Base-by-base conservation (phyloP, 2,797 vertebrate species). In the Parambassis ranga region DNA sequence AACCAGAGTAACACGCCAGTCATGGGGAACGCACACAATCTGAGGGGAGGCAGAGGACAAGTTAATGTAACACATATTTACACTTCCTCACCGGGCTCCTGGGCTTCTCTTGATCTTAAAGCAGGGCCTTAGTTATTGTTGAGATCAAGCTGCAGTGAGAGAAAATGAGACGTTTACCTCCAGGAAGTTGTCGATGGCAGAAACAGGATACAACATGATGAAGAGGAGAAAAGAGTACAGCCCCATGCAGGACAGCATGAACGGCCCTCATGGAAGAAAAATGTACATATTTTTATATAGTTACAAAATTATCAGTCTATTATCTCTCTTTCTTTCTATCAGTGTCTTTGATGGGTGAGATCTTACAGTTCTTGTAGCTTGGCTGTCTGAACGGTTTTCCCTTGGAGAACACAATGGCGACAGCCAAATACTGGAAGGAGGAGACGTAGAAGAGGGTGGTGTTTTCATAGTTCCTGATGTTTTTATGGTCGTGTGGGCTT, bases 331-430 rank as follows among this genome's bases (percentile, higher is more conserved):
- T n/a, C n/a, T n/a, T n/a, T n/a, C n/a, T n/a, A n/a, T n/a, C n/a
- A n/a, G n/a, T n/a, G n/a, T n/a, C n/a, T n/a, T 23, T 16, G 22
- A 10, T 38, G 6, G 2, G 10, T 3, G 2, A 3, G 19, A n/a
- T 26, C 97, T 91, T 87, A 98, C 98, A 93, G 77, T 99, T 99
- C 79, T 94, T 97, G 88, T 97, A 97, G 92, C 94, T 95, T 1
- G 96, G 97, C 72, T 98, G 95, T 64, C 98, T 94, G 85, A 98
- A 99, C 39, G 98, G 98, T 71, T 95, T 98, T 65, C 98, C 98
- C 85, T 99, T 99, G 82, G 96, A 96, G 90, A 99, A 99, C 48
- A 94, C 82, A 33, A 99, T 80, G 67, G 96, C 97, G 55, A 99
- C 95, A 14, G 92, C 93, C 89, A 99, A 90, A 90, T 98, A 99